phyloP scores from a whole-genome alignment of 2,888 invertebrate species.

The Camponotus fellah region DNA sequence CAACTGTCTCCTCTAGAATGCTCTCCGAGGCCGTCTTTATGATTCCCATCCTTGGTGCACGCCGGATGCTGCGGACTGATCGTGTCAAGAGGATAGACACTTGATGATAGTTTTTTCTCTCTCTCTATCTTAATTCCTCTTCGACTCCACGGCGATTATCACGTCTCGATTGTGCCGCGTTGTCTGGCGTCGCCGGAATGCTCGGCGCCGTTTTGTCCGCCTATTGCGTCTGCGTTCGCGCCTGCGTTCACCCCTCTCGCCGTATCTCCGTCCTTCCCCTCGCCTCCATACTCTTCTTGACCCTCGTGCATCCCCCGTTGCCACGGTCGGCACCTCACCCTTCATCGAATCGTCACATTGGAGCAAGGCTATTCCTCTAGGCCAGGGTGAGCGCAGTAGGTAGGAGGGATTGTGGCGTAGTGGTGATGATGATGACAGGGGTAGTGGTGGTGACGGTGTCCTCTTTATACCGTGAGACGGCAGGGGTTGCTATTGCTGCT shows the following conservation, averaged over 20 bases:
- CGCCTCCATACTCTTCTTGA: constrained; percentile 68
- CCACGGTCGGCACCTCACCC: constrained; percentile 62
- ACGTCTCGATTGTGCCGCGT: constrained; percentile 76
- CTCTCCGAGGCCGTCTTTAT: constrained; percentile 82
- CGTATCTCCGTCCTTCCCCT: constrained; percentile 53
- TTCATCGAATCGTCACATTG: constrained; percentile 43
- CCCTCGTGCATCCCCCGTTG: constrained; percentile 63
- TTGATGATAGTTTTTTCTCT: constrained; percentile 11
- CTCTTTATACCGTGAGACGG: constrained; percentile 21
- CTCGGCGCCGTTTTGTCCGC: constrained; percentile 71
- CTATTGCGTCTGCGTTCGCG: constrained; percentile 79
- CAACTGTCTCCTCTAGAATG: constrained; percentile 80
- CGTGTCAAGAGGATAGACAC: constrained; percentile 31
- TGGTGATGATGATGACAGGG: constrained; percentile 17
- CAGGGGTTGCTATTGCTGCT: constrained; percentile 43
- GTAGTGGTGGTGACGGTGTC: constrained; percentile 21
- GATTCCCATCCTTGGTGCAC: constrained; percentile 80
- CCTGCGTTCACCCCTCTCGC: constrained; percentile 76
- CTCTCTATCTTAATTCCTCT: not conserved
- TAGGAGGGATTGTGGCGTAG: constrained; percentile 44
- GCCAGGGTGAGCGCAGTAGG: constrained; percentile 71
- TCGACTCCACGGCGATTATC: constrained; percentile 62
- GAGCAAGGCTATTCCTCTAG: constrained; percentile 67
- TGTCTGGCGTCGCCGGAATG: constrained; percentile 74
- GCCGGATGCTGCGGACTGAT: constrained; percentile 23